Percentiles rank a stretch among this genome's conserved stretches.
phyloP scores from a whole-genome alignment of 2,113 vertebrate genomes.

The Macaca mulatta region DNA sequence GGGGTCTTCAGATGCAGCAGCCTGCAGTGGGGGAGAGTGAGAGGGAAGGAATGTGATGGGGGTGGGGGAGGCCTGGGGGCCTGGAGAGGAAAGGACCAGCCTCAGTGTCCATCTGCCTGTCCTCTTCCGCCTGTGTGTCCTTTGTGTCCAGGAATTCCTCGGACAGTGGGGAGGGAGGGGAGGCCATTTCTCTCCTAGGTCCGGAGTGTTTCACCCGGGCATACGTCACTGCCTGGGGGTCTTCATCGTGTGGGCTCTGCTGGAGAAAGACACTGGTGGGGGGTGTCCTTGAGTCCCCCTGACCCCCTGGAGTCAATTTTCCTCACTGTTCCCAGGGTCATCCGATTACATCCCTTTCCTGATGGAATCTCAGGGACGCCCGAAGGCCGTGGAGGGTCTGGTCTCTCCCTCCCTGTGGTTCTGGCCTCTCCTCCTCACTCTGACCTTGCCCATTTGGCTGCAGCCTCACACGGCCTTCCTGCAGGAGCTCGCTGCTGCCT shows the following conservation, averaged over 20 bases:
- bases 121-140: too few species aligned
- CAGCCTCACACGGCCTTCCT: background rate
- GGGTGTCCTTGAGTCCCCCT: background rate
- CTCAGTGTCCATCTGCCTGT: background rate
- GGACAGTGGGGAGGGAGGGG: rapidly evolving
- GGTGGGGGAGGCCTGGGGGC: rapidly evolving
- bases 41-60: rapidly evolving
- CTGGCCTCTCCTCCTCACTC: background rate
- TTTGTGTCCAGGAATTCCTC: too few species aligned
- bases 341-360: background rate
- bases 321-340: background rate
- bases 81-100: background rate
- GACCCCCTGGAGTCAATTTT: too few species aligned
- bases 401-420: rapidly evolving
- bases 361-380: background rate
- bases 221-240: rapidly evolving
- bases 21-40: background rate
- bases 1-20: rapidly evolving
- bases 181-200: rapidly evolving
- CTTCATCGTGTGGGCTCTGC: background rate
- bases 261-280: background rate
- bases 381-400: rapidly evolving
- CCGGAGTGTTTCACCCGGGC: rapidly evolving
- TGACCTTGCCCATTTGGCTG: background rate
- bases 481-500: background rate